These are phyloP conservation scores for Sminthurides aquaticus DNA, from an alignment of 2,888 invertebrate genomes.

Conservation along the genomic window DNA sequence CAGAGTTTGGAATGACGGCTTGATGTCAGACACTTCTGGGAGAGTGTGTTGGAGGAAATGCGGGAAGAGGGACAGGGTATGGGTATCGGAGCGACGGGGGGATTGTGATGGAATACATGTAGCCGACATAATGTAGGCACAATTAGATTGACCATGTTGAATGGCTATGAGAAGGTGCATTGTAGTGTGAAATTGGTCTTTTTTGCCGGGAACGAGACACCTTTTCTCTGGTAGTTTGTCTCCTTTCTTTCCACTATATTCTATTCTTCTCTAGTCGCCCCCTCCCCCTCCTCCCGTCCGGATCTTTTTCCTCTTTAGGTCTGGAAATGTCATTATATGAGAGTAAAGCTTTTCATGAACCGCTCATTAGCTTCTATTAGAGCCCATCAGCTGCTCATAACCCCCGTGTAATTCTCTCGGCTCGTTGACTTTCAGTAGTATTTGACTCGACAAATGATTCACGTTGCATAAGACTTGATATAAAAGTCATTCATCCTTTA, in stretches of 20 bases:
- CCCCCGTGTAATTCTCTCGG: conserved; percentile 1
- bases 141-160: neutral
- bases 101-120: no score
- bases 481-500: conserved; percentile 4
- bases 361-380: conserved; percentile 28
- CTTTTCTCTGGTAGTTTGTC: neutral
- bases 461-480: neutral
- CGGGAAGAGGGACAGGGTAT: no score
- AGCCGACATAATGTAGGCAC: neutral
- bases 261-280: neutral
- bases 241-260: neutral
- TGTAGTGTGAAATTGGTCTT: conserved; percentile 1
- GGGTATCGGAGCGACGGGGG: no score
- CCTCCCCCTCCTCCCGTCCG: neutral
- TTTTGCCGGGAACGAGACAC: neutral
- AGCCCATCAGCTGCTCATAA: conserved; percentile 24
- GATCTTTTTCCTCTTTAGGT: neutral
- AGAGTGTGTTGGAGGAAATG: no score
- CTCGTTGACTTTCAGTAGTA: neutral
- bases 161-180: neutral
- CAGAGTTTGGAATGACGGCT: no score
- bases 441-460: neutral
- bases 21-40: no score
- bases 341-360: conserved; percentile 28
- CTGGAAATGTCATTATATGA: conserved; percentile 21